Conservation (phyloP, 2,888 invertebrate species). For the Catocala nupta region DNA sequence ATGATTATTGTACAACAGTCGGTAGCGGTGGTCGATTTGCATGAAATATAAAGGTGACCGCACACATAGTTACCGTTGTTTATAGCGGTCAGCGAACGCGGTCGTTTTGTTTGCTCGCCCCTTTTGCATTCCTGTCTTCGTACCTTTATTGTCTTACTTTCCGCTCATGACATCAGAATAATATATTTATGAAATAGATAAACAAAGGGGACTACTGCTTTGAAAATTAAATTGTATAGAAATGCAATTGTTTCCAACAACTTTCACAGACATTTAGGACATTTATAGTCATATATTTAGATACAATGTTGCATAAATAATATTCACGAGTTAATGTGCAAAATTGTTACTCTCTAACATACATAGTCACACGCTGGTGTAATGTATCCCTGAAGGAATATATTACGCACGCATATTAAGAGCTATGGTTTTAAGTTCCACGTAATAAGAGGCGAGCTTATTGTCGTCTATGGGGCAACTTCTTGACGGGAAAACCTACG, state of each 20-base stretch:
- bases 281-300: too few species aligned
- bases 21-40: slow-evolving; percentile 72
- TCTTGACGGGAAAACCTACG: too few species aligned
- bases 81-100: slow-evolving; percentile 80
- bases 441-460: too few species aligned
- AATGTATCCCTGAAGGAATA: too few species aligned
- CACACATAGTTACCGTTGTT: slow-evolving; percentile 83
- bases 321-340: too few species aligned
- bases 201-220: slow-evolving; percentile 57
- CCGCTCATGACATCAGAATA: slow-evolving; percentile 78
- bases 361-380: too few species aligned
- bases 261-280: slow-evolving; percentile 19
- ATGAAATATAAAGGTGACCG: slow-evolving; percentile 87
- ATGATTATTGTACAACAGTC: slow-evolving; percentile 68
- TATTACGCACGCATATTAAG: too few species aligned
- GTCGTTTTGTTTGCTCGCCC: slow-evolving; percentile 71
- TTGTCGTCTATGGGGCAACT: too few species aligned
- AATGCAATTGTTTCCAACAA: slow-evolving; percentile 40
- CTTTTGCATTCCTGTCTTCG: slow-evolving; percentile 81
- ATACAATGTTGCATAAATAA: too few species aligned
- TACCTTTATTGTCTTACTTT: slow-evolving; percentile 85
- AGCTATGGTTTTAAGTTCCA: too few species aligned
- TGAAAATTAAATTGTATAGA: slow-evolving; percentile 43
- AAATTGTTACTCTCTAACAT: too few species aligned
- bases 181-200: slow-evolving; percentile 73